Conservation (phyloP, 2,797 vertebrate genomes). For the Eospalax fontanierii region DNA sequence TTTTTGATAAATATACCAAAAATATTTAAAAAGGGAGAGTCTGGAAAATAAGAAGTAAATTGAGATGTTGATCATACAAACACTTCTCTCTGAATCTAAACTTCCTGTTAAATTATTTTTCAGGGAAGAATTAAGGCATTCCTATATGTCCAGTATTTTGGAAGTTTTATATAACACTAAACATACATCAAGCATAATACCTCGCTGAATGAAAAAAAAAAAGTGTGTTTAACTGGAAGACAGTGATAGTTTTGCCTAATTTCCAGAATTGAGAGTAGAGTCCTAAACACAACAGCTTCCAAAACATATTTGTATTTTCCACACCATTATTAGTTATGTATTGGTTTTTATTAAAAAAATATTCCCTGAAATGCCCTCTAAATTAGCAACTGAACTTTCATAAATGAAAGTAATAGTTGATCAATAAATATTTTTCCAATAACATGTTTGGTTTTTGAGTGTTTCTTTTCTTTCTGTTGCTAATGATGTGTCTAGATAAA, state of each 20-base stretch:
- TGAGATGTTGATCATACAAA: background rate
- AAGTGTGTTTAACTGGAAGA: background rate
- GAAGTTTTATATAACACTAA: background rate
- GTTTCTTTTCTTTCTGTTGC: conserved; percentile 36
- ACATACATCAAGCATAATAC: background rate
- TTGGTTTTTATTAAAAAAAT: conserved; percentile 62
- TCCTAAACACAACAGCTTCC: conserved; percentile 4
- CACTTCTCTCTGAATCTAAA: conserved; percentile 5
- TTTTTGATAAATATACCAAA: background rate
- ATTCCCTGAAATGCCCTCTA: conserved; percentile 15
- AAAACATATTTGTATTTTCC: conserved; percentile 35
- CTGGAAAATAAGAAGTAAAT: background rate
- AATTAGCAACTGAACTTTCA: conserved; percentile 40
- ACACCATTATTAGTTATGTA: conserved; percentile 27
- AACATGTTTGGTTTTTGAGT: background rate
- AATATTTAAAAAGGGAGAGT: background rate
- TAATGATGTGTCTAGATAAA: conserved; percentile 68
- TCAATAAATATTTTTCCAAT: conserved; percentile 27
- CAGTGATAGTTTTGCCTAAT: background rate
- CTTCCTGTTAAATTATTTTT: background rate
- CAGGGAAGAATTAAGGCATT: background rate
- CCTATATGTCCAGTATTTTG: background rate
- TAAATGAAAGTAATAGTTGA: conserved; percentile 74
- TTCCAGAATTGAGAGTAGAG: conserved; percentile 24
- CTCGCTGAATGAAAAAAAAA: conserved; percentile 4